Conservation (phyloP, 2,113 vertebrate genomes). For the Xenopus borealis region DNA sequence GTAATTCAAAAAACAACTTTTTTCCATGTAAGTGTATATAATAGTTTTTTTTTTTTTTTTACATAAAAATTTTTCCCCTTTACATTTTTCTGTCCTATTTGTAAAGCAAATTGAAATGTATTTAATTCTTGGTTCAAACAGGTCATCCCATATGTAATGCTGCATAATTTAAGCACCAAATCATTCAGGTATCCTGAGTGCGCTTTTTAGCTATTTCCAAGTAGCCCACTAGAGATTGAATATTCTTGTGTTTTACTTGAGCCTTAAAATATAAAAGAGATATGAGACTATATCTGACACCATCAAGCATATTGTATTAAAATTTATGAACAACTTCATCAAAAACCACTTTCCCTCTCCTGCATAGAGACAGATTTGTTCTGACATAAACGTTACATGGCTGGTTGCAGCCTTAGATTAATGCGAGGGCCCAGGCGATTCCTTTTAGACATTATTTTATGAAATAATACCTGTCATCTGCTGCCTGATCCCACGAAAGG, state of each 20-base stretch:
- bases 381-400: conserved; percentile 87
- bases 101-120: neutral
- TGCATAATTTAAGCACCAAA: conserved; percentile 15
- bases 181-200: conserved; percentile 74
- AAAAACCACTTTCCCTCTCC: conserved; percentile 92
- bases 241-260: conserved; percentile 76
- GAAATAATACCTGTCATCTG: conserved; percentile 98
- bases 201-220: conserved; percentile 82
- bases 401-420: conserved; percentile 88
- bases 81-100: neutral
- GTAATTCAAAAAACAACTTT: too few relatives aligned
- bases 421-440: conserved; percentile 80
- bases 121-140: neutral
- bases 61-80: neutral
- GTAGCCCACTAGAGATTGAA: conserved; percentile 76
- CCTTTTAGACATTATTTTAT: conserved; percentile 86
- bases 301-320: conserved; percentile 92
- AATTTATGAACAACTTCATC: conserved; percentile 98
- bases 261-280: conserved; percentile 93
- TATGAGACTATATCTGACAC: conserved; percentile 85
- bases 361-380: conserved; percentile 86
- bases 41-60: too few relatives aligned
- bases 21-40: too few relatives aligned
- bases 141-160: neutral
- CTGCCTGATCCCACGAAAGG: conserved; percentile 88